phyloP scores from a whole-genome alignment of 2,888 invertebrate genomes.

The Nycteola revayana region DNA sequence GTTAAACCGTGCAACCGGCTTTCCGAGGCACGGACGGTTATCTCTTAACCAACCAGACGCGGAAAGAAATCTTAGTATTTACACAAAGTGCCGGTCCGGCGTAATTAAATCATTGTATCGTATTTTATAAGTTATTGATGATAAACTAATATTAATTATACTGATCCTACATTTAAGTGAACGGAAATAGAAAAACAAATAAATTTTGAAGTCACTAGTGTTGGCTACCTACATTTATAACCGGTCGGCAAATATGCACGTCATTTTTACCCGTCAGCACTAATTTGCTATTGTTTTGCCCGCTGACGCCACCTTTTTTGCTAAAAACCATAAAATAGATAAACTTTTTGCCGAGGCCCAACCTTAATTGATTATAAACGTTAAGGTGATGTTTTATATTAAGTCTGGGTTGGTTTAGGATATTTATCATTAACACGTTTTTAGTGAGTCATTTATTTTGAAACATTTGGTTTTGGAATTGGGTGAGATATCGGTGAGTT shows the following conservation, averaged over 20 bases:
- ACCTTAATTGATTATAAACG: conserved; percentile 71
- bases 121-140: no score
- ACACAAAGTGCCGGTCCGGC: no score
- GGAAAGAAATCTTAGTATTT: no score
- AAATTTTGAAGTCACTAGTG: conserved; percentile 58
- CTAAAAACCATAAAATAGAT: conserved; percentile 78
- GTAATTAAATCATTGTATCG: no score
- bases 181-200: conserved; percentile 26
- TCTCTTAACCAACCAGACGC: no score
- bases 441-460: conserved; percentile 33
- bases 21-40: no score
- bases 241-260: conserved; percentile 52
- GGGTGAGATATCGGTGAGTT: no score
- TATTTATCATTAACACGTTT: conserved; percentile 48
- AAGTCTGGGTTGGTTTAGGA: conserved; percentile 30
- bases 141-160: no score
- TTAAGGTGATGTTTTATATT: conserved; percentile 47
- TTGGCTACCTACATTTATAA: conserved; percentile 48
- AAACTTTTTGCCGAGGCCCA: conserved; percentile 59
- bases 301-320: conserved; percentile 76
- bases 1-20: no score
- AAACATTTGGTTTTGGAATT: conserved; percentile 7
- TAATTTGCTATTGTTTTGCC: conserved; percentile 80
- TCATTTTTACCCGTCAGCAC: conserved; percentile 79
- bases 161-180: no score